Percentiles rank a stretch among this genome's conserved stretches.
phyloP scores from a whole-genome alignment of 2,113 vertebrate species.

The rabbit (Oryctolagus cuniculus) region DNA sequence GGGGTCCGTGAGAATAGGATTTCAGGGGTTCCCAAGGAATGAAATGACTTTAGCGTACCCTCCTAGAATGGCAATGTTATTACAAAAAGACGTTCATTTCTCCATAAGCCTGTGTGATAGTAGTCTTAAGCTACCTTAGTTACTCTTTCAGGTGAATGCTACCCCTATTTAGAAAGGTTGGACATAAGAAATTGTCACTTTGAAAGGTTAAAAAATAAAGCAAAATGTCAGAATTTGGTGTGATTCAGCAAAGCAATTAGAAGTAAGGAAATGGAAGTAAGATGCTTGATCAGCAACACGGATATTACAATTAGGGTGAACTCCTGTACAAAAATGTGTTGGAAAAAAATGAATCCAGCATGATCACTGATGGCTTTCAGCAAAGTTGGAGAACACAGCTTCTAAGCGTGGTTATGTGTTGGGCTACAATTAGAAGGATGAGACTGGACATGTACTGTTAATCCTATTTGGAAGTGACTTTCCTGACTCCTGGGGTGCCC shows the following conservation, averaged over 20 bases:
- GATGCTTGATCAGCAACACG: background rate
- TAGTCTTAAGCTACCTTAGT: background rate
- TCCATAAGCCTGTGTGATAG: background rate
- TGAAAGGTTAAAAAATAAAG: background rate
- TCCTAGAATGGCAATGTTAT: background rate
- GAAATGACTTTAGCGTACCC: background rate
- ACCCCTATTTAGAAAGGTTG: background rate
- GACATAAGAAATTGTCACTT: background rate
- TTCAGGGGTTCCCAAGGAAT: background rate
- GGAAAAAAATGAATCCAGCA: slow-evolving; percentile 6
- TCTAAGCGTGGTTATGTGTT: background rate
- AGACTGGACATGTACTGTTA: background rate
- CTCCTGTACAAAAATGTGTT: background rate
- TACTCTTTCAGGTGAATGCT: background rate
- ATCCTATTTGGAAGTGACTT: background rate
- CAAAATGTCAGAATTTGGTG: background rate
- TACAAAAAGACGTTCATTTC: background rate
- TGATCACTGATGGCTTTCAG: background rate
- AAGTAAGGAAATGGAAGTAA: background rate
- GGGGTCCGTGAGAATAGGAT: background rate
- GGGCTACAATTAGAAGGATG: background rate
- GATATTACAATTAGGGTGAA: background rate
- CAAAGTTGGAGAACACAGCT: background rate
- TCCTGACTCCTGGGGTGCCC: background rate
- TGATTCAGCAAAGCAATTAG: background rate